Evolutionary conservation across 2,113 vertebrate species (phyloP), one percentile per base, ranked within the genome.

Genomic region (Sinosuthora webbiana): DNA sequence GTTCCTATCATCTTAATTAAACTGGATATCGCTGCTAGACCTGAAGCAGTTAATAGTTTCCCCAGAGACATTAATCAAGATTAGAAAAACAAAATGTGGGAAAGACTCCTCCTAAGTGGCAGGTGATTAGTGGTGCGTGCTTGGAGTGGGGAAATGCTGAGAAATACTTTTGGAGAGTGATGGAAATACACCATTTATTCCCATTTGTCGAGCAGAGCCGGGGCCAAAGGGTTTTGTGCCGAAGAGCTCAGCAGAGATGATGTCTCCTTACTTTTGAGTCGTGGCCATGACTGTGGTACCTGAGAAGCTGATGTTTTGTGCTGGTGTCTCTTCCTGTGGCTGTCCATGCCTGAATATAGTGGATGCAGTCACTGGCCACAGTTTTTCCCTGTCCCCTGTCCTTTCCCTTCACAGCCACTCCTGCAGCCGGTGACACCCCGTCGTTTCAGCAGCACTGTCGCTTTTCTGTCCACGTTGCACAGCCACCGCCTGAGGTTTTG

Each of bases 161-260:
- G 57, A 64, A 78, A 47, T 42, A 14, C 45, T 67, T 88, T 30
- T 80, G 90, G 55, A 67, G 78, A 55, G 52, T 74, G 85, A 83
- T 86, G 76, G 79, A 89, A 89, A 71, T n/a, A 4, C 56, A 44
- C 39, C 41, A n/a, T 92, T 93, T 97, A 87, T 94, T 94, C 74
- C 44, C 6, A 0, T 82, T 84, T 92, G 57, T 90, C 78, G 83
- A 86, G 56, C 83, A 90, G 85, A 93, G 52, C 57, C 4, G 59
- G 85, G 56, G 56, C 68, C 67, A 71, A 47, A 83, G 68, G 28
- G 31, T 47, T 89, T 60, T 86, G 62, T 77, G 68, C 75, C 6
- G 92, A 95, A 93, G 88, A 91, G 88, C 56, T 80, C 92, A 78
- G 75, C 94, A 88, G 92, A 90, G 85, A 77, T 50, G 91, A 33